These are phyloP conservation scores for Streptopelia turtur DNA, from an alignment of 2,797 vertebrate species.

Conservation along the genomic window DNA sequence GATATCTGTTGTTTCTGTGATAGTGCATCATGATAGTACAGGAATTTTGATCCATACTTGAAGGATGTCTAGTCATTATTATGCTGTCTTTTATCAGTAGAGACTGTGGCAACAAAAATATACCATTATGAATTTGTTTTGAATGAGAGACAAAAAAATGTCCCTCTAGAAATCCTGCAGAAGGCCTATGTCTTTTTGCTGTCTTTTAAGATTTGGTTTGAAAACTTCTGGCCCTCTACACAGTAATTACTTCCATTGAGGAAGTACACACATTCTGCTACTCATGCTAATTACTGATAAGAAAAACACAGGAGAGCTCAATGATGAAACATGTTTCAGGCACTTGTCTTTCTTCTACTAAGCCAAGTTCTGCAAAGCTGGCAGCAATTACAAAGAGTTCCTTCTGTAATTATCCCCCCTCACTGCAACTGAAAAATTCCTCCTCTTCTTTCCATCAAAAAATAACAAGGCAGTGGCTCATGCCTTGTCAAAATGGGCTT, in stretches of 20 bases:
- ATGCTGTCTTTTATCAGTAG: not conserved
- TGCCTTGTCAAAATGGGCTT: not conserved
- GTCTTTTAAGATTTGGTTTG: slow-evolving; percentile 16
- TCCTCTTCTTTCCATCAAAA: not conserved
- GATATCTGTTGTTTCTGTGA: not conserved
- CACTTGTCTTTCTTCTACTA: not conserved
- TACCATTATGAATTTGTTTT: slow-evolving; percentile 61
- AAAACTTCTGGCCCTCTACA: slow-evolving; percentile 3
- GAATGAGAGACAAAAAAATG: not conserved
- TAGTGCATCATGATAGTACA: not conserved
- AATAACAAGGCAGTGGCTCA: not conserved
- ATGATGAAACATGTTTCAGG: not conserved
- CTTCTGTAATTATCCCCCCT: not conserved
- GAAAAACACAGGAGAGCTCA: slow-evolving; percentile 10
- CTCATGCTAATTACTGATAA: slow-evolving; percentile 32
- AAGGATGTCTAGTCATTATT: not conserved
- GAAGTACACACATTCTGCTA: slow-evolving; percentile 22
- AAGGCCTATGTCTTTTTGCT: not conserved
- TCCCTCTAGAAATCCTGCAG: not conserved
- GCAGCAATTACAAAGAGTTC: not conserved
- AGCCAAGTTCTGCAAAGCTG: slow-evolving; percentile 3
- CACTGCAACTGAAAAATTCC: not conserved
- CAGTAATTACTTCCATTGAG: slow-evolving; percentile 3
- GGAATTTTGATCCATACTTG: not conserved
- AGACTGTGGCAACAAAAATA: slow-evolving; percentile 80